Evolutionary conservation across 2,888 invertebrate genomes (phyloP).

Genomic region (Drosophila melanocephala): DNA sequence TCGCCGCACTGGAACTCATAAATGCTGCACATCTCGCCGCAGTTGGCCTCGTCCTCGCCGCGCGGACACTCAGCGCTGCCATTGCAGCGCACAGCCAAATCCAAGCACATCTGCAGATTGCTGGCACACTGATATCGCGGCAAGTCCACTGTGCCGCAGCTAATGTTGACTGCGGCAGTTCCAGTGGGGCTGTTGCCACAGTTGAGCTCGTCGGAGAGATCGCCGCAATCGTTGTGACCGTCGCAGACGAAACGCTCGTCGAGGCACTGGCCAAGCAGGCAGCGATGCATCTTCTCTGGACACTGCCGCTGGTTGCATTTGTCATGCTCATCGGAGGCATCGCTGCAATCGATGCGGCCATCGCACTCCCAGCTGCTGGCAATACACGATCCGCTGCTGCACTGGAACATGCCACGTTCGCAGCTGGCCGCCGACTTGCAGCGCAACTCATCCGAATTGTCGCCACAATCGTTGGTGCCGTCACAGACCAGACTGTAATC

Average conservation of each 20-base stretch:
- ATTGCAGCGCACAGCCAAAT: slow-evolving; percentile 87
- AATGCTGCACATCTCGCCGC: slow-evolving; percentile 87
- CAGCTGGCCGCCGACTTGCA: slow-evolving; percentile 84
- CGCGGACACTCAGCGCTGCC: slow-evolving; percentile 89
- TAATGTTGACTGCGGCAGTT: slow-evolving; percentile 54
- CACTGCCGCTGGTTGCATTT: slow-evolving; percentile 85
- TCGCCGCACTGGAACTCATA: slow-evolving; percentile 89
- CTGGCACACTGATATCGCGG: slow-evolving; percentile 81
- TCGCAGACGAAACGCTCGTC: slow-evolving; percentile 87
- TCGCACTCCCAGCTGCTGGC: slow-evolving; percentile 90
- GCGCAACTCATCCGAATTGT: slow-evolving; percentile 87
- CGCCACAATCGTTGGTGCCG: slow-evolving; percentile 87
- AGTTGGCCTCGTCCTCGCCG: slow-evolving; percentile 90
- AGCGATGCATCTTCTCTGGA: slow-evolving; percentile 81
- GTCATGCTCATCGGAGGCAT: slow-evolving; percentile 90
- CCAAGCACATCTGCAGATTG: slow-evolving; percentile 78
- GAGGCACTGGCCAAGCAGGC: slow-evolving; percentile 87
- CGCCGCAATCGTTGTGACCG: slow-evolving; percentile 87
- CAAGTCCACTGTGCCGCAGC: slow-evolving; percentile 84
- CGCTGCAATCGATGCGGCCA: slow-evolving; percentile 90
- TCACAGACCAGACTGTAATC: slow-evolving; percentile 86
- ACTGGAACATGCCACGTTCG: slow-evolving; percentile 87
- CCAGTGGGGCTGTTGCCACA: slow-evolving; percentile 77
- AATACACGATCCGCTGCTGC: slow-evolving; percentile 90
- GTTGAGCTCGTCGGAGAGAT: slow-evolving; percentile 87